These are phyloP conservation scores for Sterrhoptilus dennistouni DNA, from an alignment of 2,113 vertebrate genomes.

Conservation along the genomic window DNA sequence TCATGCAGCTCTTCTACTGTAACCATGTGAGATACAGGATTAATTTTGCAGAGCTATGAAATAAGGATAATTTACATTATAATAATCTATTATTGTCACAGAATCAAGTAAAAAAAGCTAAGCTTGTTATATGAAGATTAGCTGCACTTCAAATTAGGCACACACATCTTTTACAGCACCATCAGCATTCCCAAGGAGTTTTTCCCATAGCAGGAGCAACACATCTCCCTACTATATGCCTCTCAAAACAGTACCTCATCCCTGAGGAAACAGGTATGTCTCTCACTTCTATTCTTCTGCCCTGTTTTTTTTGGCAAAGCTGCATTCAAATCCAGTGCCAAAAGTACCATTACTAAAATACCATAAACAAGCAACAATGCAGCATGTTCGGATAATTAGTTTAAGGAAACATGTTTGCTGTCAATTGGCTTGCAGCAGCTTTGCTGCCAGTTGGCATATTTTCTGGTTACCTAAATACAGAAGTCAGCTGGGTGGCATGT, in stretches of 20 bases:
- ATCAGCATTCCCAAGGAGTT: background rate
- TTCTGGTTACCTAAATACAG: conserved; percentile 85
- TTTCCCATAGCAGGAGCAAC: background rate
- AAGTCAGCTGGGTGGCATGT: conserved; percentile 79
- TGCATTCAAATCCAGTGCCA: conserved; percentile 51
- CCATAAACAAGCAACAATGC: conserved; percentile 68
- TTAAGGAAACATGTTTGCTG: conserved; percentile 67
- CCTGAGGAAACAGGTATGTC: background rate
- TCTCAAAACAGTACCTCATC: background rate
- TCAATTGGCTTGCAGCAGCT: conserved; percentile 66
- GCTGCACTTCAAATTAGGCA: background rate
- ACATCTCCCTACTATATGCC: background rate
- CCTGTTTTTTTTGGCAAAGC: conserved; percentile 32
- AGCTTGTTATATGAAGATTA: background rate
- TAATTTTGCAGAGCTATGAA: background rate
- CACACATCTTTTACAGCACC: background rate
- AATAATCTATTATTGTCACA: background rate
- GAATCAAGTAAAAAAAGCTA: background rate
- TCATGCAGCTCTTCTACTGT: background rate
- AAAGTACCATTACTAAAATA: conserved; percentile 57
- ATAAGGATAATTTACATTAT: background rate
- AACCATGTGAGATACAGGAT: background rate
- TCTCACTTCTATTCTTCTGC: background rate
- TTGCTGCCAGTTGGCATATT: conserved; percentile 68
- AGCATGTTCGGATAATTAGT: conserved; percentile 74